These are phyloP conservation scores for Acipenser ruthenus DNA, from an alignment of 2,797 vertebrate genomes.

Conservation along the genomic window DNA sequence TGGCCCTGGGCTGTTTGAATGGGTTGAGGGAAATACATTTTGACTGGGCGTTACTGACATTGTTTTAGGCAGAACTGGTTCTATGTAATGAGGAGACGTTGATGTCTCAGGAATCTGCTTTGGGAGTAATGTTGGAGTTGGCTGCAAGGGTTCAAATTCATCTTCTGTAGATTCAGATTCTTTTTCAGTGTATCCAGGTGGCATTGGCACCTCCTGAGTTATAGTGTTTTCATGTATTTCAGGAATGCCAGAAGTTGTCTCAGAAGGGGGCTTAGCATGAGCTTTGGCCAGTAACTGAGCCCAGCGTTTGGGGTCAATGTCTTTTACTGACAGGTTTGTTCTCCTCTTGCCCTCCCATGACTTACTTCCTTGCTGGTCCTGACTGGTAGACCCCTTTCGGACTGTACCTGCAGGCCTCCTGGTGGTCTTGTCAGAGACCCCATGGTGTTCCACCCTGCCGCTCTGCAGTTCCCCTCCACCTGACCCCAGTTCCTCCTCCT, in stretches of 20 bases:
- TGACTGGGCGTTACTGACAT: no score
- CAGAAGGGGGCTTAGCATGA: slow-evolving; percentile 39
- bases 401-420: slow-evolving; percentile 26
- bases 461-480: slow-evolving; percentile 50
- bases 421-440: slow-evolving; percentile 40
- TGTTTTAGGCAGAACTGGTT: no score
- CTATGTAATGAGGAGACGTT: no score
- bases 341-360: slow-evolving; percentile 52
- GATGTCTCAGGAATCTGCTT: no score
- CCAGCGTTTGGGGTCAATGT: slow-evolving; percentile 56
- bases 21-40: no score
- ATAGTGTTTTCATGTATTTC: no score
- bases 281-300: slow-evolving; percentile 54
- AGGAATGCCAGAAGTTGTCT: slow-evolving; percentile 4
- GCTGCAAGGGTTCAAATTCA: no score
- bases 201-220: no score
- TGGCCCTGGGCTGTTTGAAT: no score
- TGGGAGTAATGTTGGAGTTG: no score
- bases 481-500: slow-evolving; percentile 49
- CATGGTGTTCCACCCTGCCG: slow-evolving; percentile 36
- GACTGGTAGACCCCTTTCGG: slow-evolving; percentile 12
- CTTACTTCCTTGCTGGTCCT: slow-evolving; percentile 37
- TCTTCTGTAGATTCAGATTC: no score
- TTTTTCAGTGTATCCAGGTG: no score
- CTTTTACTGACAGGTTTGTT: slow-evolving; percentile 55